A percentile compares a stretch with the other conserved stretches of the same genome.
phyloP scores from a whole-genome alignment of 2,888 invertebrate genomes.

The Eristalinus aeneus region DNA sequence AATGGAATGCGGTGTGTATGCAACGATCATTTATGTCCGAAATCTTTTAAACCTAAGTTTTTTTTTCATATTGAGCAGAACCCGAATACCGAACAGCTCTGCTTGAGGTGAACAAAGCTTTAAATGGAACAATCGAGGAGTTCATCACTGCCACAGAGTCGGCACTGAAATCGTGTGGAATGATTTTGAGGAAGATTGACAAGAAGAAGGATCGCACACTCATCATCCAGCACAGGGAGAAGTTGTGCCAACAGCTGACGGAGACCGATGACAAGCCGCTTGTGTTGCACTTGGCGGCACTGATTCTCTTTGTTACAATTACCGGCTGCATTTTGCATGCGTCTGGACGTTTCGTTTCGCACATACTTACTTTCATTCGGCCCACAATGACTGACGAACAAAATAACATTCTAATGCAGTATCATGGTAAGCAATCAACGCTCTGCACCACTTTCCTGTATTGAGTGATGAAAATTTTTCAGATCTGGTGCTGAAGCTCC shows the following conservation, averaged over 20 bases:
- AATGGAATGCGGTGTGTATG: conserved; percentile 82
- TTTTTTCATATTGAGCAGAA: conserved; percentile 77
- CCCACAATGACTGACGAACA: conserved; percentile 86
- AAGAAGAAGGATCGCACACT: conserved; percentile 92
- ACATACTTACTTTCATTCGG: conserved; percentile 88
- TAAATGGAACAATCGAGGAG: conserved; percentile 88
- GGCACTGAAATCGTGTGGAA: conserved; percentile 86
- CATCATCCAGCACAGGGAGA: conserved; percentile 90
- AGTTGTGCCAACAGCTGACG: conserved; percentile 89
- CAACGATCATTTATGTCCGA: background rate
- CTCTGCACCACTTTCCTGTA: no score
- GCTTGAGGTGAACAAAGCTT: conserved; percentile 85
- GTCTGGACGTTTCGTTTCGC: conserved; percentile 95
- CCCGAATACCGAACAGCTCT: conserved; percentile 86
- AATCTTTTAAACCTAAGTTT: background rate
- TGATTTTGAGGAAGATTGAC: conserved; percentile 93
- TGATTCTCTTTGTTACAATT: conserved; percentile 90
- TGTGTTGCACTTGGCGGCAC: conserved; percentile 87
- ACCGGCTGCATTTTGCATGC: conserved; percentile 94
- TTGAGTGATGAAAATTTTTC: conserved; percentile 25
- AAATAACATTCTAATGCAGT: conserved; percentile 84
- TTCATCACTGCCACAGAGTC: conserved; percentile 89
- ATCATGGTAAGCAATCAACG: conserved; percentile 86
- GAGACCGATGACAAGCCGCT: conserved; percentile 89
- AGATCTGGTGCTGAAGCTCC: conserved; percentile 86